A percentile compares a stretch with the other conserved stretches of the same genome.
Evolutionary conservation across 1,140 invertebrate species (phyloP).

Genomic region (Trichogramma pretiosum): DNA sequence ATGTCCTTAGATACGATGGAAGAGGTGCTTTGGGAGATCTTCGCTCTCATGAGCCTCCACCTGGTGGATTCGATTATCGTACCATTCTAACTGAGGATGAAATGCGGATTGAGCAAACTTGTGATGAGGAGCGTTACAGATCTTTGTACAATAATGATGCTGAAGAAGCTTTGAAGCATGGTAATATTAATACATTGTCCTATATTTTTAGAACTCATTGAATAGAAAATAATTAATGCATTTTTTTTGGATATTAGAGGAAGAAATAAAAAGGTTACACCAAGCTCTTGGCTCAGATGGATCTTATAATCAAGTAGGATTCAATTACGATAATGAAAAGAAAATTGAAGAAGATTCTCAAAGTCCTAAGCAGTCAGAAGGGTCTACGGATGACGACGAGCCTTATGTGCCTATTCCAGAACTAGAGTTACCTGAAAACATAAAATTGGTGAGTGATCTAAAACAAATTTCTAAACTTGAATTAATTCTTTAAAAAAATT

Average conservation of each 20-base stretch:
- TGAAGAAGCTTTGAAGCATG: constrained; percentile 76
- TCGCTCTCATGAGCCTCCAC: constrained; percentile 59
- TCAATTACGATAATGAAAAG: constrained; percentile 62
- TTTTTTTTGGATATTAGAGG: constrained; percentile 53
- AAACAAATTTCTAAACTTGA: constrained; percentile 11
- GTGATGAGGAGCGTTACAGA: constrained; percentile 83
- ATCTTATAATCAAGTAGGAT: constrained; percentile 71
- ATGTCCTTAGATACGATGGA: constrained; percentile 82
- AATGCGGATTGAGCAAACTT: constrained; percentile 72
- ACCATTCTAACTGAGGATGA: constrained; percentile 68
- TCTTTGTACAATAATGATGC: constrained; percentile 79
- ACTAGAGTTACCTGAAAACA: constrained; percentile 63
- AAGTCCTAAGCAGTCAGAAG: constrained; percentile 34
- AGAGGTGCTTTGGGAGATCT: constrained; percentile 79
- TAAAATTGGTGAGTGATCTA: constrained; percentile 57
- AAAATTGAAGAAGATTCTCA: constrained; percentile 32
- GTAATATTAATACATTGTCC: constrained; percentile 39
- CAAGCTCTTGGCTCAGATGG: constrained; percentile 58
- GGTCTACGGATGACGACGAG: constrained; percentile 55
- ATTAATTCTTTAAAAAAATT: constrained; percentile 6
- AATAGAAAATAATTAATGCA: background rate
- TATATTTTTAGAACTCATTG: background rate
- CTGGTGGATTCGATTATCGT: constrained; percentile 60
- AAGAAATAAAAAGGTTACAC: constrained; percentile 80
- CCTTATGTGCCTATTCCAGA: constrained; percentile 60